phyloP scores from a whole-genome alignment of 2,797 vertebrate species.

The Holocentrus rufus region DNA sequence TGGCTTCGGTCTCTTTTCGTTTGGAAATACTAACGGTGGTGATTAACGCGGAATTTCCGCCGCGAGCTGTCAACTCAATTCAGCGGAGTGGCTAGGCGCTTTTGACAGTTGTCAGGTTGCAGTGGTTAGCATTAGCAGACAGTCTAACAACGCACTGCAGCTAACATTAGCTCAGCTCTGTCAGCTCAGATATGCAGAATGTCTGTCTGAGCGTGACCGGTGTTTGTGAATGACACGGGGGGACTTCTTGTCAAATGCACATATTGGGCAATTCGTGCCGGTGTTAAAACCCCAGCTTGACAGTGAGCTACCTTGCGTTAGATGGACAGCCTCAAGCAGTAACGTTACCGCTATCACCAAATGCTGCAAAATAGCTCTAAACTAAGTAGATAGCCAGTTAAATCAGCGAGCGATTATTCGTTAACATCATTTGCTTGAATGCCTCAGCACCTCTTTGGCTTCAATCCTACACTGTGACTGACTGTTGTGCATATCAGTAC shows the following conservation, averaged over 20 bases:
- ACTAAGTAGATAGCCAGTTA: slow-evolving; percentile 13
- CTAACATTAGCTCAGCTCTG: slow-evolving; percentile 73
- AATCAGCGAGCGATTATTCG: slow-evolving; percentile 13
- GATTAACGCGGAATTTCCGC: not conserved
- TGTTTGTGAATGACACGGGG: slow-evolving; percentile 40
- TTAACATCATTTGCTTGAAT: slow-evolving; percentile 16
- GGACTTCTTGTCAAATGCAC: slow-evolving; percentile 6
- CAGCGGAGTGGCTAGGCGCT: slow-evolving; percentile 63
- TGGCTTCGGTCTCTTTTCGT: not conserved
- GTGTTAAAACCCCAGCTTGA: not conserved
- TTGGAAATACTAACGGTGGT: not conserved
- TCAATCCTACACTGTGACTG: too few species aligned
- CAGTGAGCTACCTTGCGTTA: not conserved
- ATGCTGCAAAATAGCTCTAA: slow-evolving; percentile 24
- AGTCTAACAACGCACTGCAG: slow-evolving; percentile 71
- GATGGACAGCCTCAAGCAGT: not conserved
- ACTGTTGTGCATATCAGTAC: too few species aligned
- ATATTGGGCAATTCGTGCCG: not conserved
- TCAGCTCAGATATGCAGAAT: slow-evolving; percentile 61
- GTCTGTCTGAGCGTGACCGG: slow-evolving; percentile 40
- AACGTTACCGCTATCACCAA: slow-evolving; percentile 1
- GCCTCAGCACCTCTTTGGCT: too few species aligned
- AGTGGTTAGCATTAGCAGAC: slow-evolving; percentile 33
- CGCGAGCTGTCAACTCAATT: slow-evolving; percentile 44
- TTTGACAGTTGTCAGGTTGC: slow-evolving; percentile 54